A percentile compares a stretch with the other conserved stretches of the same genome.
Evolutionary conservation across 2,888 invertebrate genomes (phyloP).

Genomic region (Drosophila paramelanica): DNA sequence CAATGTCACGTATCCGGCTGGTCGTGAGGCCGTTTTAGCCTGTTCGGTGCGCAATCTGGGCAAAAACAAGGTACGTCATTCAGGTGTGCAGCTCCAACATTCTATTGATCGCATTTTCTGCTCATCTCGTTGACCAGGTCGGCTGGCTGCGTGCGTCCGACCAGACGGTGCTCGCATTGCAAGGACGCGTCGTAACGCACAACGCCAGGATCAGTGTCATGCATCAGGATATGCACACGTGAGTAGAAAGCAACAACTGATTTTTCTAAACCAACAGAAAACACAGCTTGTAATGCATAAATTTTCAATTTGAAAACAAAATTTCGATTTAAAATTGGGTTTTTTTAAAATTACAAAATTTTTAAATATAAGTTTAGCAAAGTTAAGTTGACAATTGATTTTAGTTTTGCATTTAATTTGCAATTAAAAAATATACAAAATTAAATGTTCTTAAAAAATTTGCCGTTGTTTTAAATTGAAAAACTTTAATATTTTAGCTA

Average conservation of each 20-base stretch:
- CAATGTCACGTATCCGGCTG: slow-evolving; percentile 85
- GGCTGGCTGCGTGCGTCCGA: slow-evolving; percentile 96
- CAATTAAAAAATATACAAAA: too few relatives aligned
- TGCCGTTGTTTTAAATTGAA: too few relatives aligned
- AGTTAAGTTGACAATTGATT: too few relatives aligned
- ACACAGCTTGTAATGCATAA: too few relatives aligned
- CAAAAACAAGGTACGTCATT: slow-evolving; percentile 83
- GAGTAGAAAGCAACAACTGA: slow-evolving; percentile 13
- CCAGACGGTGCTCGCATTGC: slow-evolving; percentile 94
- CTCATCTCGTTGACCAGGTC: slow-evolving; percentile 87
- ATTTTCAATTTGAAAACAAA: too few relatives aligned
- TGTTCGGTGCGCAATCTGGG: slow-evolving; percentile 85
- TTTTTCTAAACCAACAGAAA: too few relatives aligned
- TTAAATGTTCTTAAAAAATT: too few relatives aligned
- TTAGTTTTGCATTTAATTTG: too few relatives aligned
- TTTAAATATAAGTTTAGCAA: too few relatives aligned
- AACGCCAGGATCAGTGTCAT: slow-evolving; percentile 93
- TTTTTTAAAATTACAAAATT: too few relatives aligned
- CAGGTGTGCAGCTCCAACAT: neutral
- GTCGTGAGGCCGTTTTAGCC: slow-evolving; percentile 84
- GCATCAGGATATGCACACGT: slow-evolving; percentile 92
- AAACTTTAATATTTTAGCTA: too few relatives aligned
- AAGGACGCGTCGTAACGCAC: slow-evolving; percentile 93
- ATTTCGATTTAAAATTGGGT: too few relatives aligned
- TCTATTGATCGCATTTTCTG: slow-evolving; percentile 1